Evolutionary conservation across 2,113 vertebrate species (phyloP).

Genomic region (Mola mola): DNA sequence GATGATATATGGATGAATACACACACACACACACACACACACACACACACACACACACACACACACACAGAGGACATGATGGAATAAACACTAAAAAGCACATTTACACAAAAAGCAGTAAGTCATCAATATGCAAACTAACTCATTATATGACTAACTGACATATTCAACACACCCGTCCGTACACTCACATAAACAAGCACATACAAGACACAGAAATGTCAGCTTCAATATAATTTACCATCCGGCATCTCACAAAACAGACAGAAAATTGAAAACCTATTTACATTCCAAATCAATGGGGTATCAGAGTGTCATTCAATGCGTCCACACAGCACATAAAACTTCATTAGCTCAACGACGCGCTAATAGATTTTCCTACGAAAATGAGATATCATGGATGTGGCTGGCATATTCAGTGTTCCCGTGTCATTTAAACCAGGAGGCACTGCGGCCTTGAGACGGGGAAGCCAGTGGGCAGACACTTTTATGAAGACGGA

Average conservation of each 20-base stretch:
- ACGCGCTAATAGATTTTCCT: constrained; percentile 60
- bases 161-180: constrained; percentile 55
- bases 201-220: constrained; percentile 47
- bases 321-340: constrained; percentile 55
- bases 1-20: constrained; percentile 64
- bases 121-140: constrained; percentile 78
- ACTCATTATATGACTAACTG: constrained; percentile 73
- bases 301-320: constrained; percentile 69
- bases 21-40: constrained; percentile 62
- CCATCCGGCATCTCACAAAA: constrained; percentile 44
- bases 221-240: constrained; percentile 75
- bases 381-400: constrained; percentile 61
- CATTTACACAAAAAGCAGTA: constrained; percentile 49
- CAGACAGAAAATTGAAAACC: constrained; percentile 69
- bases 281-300: constrained; percentile 74
- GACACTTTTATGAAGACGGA: constrained; percentile 77
- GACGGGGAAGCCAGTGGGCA: constrained; percentile 31
- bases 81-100: constrained; percentile 50
- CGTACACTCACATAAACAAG: constrained; percentile 28
- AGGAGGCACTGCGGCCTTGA: constrained; percentile 28
- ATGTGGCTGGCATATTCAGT: constrained; percentile 36
- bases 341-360: constrained; percentile 67
- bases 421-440: constrained; percentile 57
- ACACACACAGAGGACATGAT: constrained; percentile 54
- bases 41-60: constrained; percentile 62